phyloP scores from a whole-genome alignment of 2,113 vertebrate species.

The Capricornis sumatraensis region DNA sequence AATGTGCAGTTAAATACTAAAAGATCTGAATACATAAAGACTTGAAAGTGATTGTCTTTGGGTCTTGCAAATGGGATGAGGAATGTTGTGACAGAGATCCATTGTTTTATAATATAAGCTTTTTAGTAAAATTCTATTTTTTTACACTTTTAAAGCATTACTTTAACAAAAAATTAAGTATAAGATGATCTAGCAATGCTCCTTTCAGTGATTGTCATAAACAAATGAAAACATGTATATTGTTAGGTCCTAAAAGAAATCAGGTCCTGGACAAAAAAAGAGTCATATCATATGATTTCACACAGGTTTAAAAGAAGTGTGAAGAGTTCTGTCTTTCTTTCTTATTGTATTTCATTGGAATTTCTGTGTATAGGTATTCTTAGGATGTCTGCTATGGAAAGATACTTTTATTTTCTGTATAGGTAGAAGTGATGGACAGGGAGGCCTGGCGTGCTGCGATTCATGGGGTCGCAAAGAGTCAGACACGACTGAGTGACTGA shows the following conservation, averaged over 20 bases:
- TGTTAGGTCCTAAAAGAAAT: constrained; percentile 18
- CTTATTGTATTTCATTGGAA: neutral
- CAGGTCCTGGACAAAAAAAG: neutral
- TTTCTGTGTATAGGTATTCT: neutral
- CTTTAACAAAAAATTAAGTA: constrained; percentile 32
- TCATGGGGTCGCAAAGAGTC: no score
- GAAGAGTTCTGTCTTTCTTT: constrained; percentile 2
- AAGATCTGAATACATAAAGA: neutral
- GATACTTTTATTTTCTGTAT: constrained; percentile 47
- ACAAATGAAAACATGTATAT: neutral
- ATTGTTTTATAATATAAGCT: neutral
- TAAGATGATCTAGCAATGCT: neutral
- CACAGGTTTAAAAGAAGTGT: constrained; percentile 5
- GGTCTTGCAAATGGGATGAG: neutral
- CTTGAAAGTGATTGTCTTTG: neutral
- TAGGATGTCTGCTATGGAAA: neutral
- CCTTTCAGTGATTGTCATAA: neutral
- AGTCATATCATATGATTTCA: neutral
- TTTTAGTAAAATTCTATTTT: constrained; percentile 12
- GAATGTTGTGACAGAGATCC: neutral
- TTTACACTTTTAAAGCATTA: neutral
- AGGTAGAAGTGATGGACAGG: neutral
- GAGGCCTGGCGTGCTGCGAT: no score
- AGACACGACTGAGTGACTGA: no score
- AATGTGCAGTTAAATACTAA: neutral